Conservation (phyloP, 2,888 invertebrate species). For the Chouioia cunea region DNA sequence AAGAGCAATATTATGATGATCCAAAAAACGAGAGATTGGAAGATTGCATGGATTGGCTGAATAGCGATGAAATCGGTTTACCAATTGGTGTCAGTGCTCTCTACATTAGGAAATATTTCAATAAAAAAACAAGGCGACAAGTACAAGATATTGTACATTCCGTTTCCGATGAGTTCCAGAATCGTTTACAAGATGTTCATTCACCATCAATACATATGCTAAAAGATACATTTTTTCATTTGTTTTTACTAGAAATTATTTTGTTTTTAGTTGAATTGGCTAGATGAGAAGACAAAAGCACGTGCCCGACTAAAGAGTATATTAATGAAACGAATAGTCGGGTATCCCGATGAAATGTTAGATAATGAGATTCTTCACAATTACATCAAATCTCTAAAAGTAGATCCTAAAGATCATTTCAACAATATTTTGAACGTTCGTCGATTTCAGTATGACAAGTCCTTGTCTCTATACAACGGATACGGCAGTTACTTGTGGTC, state of each 20-base stretch:
- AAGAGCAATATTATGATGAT: neutral
- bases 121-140: neutral
- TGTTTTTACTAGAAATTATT: too few relatives aligned
- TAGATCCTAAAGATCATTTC: neutral
- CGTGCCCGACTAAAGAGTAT: conserved; percentile 19
- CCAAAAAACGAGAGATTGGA: neutral
- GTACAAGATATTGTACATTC: conserved; percentile 8
- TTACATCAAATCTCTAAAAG: conserved; percentile 12
- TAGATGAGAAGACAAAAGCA: conserved; percentile 14
- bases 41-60: conserved; percentile 13
- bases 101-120: conserved; percentile 37
- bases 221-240: neutral
- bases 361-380: conserved; percentile 22
- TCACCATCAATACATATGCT: too few relatives aligned
- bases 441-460: conserved; percentile 23
- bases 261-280: conserved; percentile 12
- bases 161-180: conserved; percentile 20
- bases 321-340: conserved; percentile 32
- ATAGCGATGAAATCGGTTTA: conserved; percentile 7
- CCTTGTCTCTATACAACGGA: neutral
- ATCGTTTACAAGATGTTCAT: conserved; percentile 15
- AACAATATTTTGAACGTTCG: conserved; percentile 22
- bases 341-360: conserved; percentile 32
- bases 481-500: too few relatives aligned
- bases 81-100: conserved; percentile 27